Evolutionary conservation across 2,888 invertebrate genomes (phyloP), one percentile per base, ranked within the genome.

Genomic region (Muschampia plurimacula): DNA sequence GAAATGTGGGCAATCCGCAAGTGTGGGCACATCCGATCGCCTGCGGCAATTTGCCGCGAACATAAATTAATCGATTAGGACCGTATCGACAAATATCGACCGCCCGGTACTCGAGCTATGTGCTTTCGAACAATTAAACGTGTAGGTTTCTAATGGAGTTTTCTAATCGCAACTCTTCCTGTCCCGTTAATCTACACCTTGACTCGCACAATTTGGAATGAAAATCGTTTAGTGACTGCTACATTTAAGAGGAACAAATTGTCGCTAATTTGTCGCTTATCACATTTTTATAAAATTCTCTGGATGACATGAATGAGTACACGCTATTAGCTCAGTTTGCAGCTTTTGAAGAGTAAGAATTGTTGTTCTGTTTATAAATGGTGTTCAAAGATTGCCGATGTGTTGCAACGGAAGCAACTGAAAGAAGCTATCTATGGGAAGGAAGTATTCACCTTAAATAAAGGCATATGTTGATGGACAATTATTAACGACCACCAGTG

Each of bases 61-160:
- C 69, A 44, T 70, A 82, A 81, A 83, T 83, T 80, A 82, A 79
- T 82, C 80, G 78, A 80, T 81, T 81, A 80, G 75, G 76, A 78
- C 71, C 76, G 74, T 65, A 75, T 78, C 79, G 74, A 75, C 78
- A 74, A 77, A 77, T 78, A 76, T 78, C 74, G 69, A 71, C 64
- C 57, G 46, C 75, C 77, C 75, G 76, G 71, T 70, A 69, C 71
- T 64, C 69, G 80, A 79, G 82, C 81, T 81, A 89, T 87, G 85
- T 87, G 87, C 92, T 92, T 90, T 92, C 91, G 86, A 89, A 89
- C 90, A 90, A 92, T 91, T 92, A 91, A 86, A 82, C 81, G 79
- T 71, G 81, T 80, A 80, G 79, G 78, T 83, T 83, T 87, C 86
- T 85, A 85, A 82, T 82, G 80, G 78, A 77, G 81, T 82, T 85